Evolutionary conservation across 1,140 invertebrate genomes (phyloP), one percentile per base, ranked within the genome.

Genomic region (Protaetia brevitarsis): DNA sequence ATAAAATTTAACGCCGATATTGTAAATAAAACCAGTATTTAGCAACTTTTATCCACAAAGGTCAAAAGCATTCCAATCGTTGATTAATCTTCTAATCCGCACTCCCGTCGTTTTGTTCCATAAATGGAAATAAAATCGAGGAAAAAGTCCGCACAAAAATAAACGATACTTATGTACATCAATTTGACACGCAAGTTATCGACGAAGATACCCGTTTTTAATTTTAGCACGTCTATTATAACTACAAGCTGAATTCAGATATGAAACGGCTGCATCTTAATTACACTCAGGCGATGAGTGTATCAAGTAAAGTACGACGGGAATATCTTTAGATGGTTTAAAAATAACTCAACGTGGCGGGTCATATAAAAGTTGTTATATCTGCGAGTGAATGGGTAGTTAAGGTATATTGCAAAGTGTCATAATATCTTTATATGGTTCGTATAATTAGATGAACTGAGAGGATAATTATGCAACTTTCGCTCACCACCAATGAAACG

Each of bases 21-120:
- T 51, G 41, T 23, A 51, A 51, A 51, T 51, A 51, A 51, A 51
- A 51, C 16, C 26, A 16, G 8, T 7, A 6, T 19, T 51, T 51
- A 51, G 41, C 41, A 51, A 51, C 41, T 19, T 51, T 51, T 51
- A 51, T 51, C 41, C 41, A 23, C 19, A 51, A 23, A 51, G 41
- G 41, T 51, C 41, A 45, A 51, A 51, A 51, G 26, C 41, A 51
- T 23, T 45, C 11, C 3, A 19, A 16, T 21, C 41, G 41, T 51
- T 21, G 19, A 41, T 51, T 21, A 23, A 51, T 19, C 41, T 51
- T 51, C 16, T 51, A 51, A 51, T 1, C n/a, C 4, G 41, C 16
- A 23, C 5, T 3, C 41, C 26, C 41, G 11, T 51, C 19, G 41
- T 23, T 51, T 51, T 23, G 19, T 16, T 51, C 26, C 2, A 23